Evolutionary conservation across 2,888 invertebrate genomes (phyloP).

Genomic region (Volucella bombylans): DNA sequence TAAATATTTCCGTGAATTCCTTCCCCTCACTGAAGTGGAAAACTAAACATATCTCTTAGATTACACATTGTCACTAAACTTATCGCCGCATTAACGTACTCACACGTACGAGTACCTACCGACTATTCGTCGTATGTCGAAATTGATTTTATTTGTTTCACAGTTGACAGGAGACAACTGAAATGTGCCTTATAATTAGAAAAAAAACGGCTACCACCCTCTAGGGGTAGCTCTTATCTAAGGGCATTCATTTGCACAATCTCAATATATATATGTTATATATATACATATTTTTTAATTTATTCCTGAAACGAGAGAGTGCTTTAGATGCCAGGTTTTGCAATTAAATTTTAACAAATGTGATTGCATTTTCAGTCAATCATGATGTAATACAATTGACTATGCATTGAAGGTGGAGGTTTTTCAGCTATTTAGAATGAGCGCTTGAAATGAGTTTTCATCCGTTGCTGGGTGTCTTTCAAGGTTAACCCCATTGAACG

Average conservation of each 20-base stretch:
- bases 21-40: no score
- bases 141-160: neutral
- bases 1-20: neutral
- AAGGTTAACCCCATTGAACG: neutral
- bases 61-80: no score
- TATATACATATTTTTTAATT: neutral
- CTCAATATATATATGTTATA: no score
- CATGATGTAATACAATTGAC: no score
- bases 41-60: no score
- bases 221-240: neutral
- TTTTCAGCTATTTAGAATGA: no score
- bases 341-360: slow-evolving; percentile 1
- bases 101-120: no score
- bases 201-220: neutral
- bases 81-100: no score
- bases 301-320: no score
- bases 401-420: no score
- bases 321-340: neutral
- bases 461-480: neutral
- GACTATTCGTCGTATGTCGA: neutral
- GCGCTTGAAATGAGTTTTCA: no score
- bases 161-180: slow-evolving; percentile 13
- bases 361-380: neutral
- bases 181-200: slow-evolving; percentile 1
- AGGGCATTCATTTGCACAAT: neutral